Evolutionary conservation across 2,797 vertebrate species (phyloP).

Genomic region (Muraenolepis orangiensis): DNA sequence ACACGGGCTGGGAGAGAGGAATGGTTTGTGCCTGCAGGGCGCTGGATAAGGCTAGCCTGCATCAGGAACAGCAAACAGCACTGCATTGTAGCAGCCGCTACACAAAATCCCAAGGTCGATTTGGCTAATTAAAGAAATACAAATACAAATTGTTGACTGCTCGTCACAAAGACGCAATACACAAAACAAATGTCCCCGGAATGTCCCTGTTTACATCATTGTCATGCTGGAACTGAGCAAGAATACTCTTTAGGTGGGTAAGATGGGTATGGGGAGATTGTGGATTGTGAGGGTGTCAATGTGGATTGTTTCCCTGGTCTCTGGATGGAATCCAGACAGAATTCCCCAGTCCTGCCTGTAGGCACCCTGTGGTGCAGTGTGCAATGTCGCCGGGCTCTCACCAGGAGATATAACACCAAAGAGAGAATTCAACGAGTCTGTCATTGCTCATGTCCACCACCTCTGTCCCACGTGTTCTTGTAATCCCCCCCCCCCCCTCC

Average conservation of each 20-base stretch:
- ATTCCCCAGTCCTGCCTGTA: neutral
- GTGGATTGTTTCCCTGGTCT: neutral
- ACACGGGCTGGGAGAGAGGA: slow-evolving; percentile 45
- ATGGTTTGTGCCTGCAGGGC: slow-evolving; percentile 55
- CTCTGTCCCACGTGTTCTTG: no score
- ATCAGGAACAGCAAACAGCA: neutral
- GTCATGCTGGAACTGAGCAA: neutral
- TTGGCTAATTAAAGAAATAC: neutral
- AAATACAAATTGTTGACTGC: neutral
- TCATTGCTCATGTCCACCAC: neutral
- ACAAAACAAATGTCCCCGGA: neutral
- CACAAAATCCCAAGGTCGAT: no score
- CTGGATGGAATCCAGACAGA: neutral
- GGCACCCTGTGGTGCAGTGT: neutral
- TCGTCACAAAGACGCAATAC: neutral
- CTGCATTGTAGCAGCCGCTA: neutral
- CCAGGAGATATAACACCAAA: neutral
- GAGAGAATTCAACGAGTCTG: neutral
- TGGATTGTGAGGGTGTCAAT: neutral
- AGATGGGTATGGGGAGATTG: neutral
- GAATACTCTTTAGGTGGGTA: neutral
- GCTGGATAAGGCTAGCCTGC: slow-evolving; percentile 37
- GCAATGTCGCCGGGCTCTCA: neutral
- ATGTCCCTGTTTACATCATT: neutral
- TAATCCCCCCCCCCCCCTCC: no score